Evolutionary conservation across 2,888 invertebrate genomes (phyloP).

Genomic region (Heteromurus nitidus): DNA sequence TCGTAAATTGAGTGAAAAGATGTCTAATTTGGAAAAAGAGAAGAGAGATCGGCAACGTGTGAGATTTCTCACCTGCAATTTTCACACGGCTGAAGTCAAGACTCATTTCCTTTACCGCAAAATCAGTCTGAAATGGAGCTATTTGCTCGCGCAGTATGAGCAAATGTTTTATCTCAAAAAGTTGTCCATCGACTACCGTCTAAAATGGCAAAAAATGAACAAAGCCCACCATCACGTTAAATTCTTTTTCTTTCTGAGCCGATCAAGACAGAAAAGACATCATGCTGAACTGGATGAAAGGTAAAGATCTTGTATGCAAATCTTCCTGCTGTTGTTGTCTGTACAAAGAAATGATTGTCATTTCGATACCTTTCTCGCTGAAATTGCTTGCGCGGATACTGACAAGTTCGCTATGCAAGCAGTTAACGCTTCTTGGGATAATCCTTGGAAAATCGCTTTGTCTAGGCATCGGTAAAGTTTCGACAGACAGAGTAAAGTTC

Average conservation of each 20-base stretch:
- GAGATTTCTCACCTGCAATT: constrained; percentile 81
- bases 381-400: constrained; percentile 87
- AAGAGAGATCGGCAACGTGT: constrained; percentile 48
- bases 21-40: constrained; percentile 24
- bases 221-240: constrained; percentile 43
- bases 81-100: constrained; percentile 95
- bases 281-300: constrained; percentile 60
- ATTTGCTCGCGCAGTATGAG: constrained; percentile 98
- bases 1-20: background rate
- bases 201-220: constrained; percentile 75
- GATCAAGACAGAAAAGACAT: constrained; percentile 55
- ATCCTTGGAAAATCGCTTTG: constrained; percentile 94
- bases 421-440: constrained; percentile 96
- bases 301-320: constrained; percentile 41
- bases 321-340: constrained; percentile 41
- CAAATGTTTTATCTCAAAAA: constrained; percentile 99
- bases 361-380: constrained; percentile 80
- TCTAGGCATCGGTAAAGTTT: constrained; percentile 95
- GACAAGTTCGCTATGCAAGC: constrained; percentile 94
- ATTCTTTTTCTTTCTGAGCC: constrained; percentile 33
- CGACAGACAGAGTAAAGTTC: constrained; percentile 95
- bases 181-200: constrained; percentile 90
- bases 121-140: constrained; percentile 97
- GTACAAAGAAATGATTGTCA: constrained; percentile 28
- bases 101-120: constrained; percentile 92